Percentiles rank a stretch among this genome's conserved stretches.
Conservation (phyloP, 2,113 vertebrate genomes). For the Aplodontia rufa region DNA sequence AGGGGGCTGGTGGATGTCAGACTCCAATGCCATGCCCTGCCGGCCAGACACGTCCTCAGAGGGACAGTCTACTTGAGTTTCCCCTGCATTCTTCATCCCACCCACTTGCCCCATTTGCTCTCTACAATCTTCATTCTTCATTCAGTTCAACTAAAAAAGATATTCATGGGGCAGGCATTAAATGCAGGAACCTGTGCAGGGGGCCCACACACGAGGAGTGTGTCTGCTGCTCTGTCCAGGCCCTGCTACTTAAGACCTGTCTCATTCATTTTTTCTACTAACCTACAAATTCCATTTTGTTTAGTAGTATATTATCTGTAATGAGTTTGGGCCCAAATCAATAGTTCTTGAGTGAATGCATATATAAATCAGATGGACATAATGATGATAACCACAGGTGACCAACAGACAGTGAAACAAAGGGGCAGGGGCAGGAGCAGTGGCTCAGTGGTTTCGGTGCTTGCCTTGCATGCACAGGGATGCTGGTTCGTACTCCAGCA, state of each 20-base stretch:
- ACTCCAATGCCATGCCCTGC: too few relatives aligned
- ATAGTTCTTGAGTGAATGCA: background rate
- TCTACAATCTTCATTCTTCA: background rate
- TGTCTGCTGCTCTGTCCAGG: background rate
- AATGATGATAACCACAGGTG: background rate
- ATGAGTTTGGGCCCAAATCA: background rate
- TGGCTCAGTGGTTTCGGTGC: too few relatives aligned
- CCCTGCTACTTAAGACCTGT: background rate
- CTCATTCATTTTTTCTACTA: background rate
- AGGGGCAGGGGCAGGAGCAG: too few relatives aligned
- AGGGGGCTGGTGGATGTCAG: background rate
- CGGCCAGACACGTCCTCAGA: background rate
- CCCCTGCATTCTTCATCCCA: too few relatives aligned
- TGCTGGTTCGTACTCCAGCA: too few relatives aligned
- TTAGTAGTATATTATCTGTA: background rate
- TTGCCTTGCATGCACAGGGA: too few relatives aligned
- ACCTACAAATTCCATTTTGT: background rate
- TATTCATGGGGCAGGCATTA: background rate
- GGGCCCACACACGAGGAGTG: background rate
- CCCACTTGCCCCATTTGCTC: background rate
- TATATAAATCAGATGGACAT: background rate
- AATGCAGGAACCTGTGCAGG: background rate
- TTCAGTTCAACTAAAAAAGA: background rate
- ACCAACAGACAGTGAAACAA: background rate
- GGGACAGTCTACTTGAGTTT: background rate